Evolutionary conservation across 2,888 invertebrate genomes (phyloP), one percentile per base, ranked within the genome.

Genomic region (Papilio gigon): DNA sequence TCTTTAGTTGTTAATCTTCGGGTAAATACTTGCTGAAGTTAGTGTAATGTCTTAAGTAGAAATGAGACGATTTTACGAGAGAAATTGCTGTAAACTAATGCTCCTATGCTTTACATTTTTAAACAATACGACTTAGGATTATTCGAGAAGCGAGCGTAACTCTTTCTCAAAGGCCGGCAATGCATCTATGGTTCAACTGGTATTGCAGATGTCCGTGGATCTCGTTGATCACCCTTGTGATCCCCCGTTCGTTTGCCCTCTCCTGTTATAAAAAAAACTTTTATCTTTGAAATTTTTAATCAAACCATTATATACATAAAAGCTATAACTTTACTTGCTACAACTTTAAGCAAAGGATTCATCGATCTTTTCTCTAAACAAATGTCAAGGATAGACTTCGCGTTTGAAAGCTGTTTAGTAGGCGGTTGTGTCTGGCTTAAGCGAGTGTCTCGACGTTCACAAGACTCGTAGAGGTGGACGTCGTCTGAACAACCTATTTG

Each of bases 331-430:
- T 5, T 30, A 17, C 17, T 42, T 42, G 42, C 42, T 11, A 6
- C 14, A 27, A 30, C 30, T 12, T 22, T 20, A 30, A 30, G n/a
- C n/a, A 25, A 17, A 56, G 30, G 17, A 56, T 30, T 56, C 30
- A 56, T 17, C 53, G 30, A 30, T 1, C 30, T 56, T 56, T 30
- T 56, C 17, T 30, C n/a, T 56, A 12, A n/a, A 56, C 4, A 60
- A 60, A 60, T 60, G 25, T 60, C 60, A 60, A 60, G 37, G 60
- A 60, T 60, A 40, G 25, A 27, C 60, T 12, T 5, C 47, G 14
- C 3, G 17, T 30, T 30, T 25, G 22, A 17, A 17, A 30, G 53
- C 22, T n/a, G 8, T 30, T 30, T 44, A 14, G 25, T 56, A n/a
- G 30, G 30, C 14, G 53, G 0, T 25, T 2, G 9, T 44, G 44